phyloP scores from a whole-genome alignment of 2,888 invertebrate species.

The Syrphus vitripennis region DNA sequence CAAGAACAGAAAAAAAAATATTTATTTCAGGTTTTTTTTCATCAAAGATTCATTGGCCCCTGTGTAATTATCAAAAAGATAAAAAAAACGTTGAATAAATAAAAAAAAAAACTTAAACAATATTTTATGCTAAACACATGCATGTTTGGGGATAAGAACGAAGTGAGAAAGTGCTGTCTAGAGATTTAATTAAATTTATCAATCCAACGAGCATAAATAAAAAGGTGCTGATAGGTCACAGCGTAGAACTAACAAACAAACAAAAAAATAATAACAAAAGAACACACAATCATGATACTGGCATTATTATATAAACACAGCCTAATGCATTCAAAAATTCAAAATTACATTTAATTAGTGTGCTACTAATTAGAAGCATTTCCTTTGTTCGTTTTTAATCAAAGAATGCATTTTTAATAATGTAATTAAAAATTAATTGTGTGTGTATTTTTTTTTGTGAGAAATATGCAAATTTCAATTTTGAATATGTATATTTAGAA shows the following conservation, averaged over 20 bases:
- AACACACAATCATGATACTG: background rate
- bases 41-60: constrained; percentile 32
- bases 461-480: constrained; percentile 16
- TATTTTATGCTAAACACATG: constrained; percentile 51
- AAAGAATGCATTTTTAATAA: constrained; percentile 66
- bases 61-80: constrained; percentile 1
- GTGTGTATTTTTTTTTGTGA: background rate
- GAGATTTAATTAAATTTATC: constrained; percentile 60
- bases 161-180: constrained; percentile 58
- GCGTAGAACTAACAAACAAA: background rate
- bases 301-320: too few species aligned
- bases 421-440: constrained; percentile 65
- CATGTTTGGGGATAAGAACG: constrained; percentile 32
- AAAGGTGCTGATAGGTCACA: constrained; percentile 22
- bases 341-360: constrained; percentile 65
- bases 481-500: background rate
- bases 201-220: constrained; percentile 49
- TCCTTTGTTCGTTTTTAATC: constrained; percentile 54
- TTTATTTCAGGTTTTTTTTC: constrained; percentile 32
- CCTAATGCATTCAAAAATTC: constrained; percentile 45
- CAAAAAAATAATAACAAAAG: background rate
- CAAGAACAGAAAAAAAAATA: background rate
- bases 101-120: constrained; percentile 20
- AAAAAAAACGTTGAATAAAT: constrained; percentile 8
- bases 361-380: constrained; percentile 64